These are phyloP conservation scores for Drosophila testacea DNA, from an alignment of 2,888 invertebrate species.

Conservation along the genomic window DNA sequence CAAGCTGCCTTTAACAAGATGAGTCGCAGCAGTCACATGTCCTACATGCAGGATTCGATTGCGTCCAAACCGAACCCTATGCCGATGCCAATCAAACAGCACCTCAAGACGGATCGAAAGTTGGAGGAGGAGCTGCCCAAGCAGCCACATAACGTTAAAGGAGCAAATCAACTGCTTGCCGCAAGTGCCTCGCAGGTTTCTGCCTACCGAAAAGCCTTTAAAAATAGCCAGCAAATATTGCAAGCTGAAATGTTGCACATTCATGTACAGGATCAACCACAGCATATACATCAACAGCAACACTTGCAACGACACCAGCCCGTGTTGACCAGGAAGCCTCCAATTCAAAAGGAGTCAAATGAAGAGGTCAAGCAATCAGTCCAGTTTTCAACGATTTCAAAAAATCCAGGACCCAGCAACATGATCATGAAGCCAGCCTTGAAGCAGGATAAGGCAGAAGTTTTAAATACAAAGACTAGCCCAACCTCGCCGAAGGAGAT, in stretches of 20 bases:
- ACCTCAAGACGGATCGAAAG: neutral
- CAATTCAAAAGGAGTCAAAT: neutral
- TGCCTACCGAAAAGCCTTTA: conserved; percentile 38
- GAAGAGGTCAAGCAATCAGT: neutral
- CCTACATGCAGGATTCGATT: neutral
- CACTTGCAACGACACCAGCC: neutral
- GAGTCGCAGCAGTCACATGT: conserved; percentile 31
- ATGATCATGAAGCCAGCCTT: neutral
- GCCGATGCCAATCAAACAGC: neutral
- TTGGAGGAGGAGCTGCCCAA: conserved; percentile 8
- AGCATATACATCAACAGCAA: neutral
- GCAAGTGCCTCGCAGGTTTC: conserved; percentile 49
- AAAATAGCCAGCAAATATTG: conserved; percentile 45
- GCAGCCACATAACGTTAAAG: conserved; percentile 17
- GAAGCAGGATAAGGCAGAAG: neutral
- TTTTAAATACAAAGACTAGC: neutral
- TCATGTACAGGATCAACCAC: conserved; percentile 20
- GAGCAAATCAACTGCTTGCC: conserved; percentile 37
- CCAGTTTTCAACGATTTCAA: neutral
- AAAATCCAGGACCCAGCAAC: neutral
- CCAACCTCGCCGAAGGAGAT: neutral
- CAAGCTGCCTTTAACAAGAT: conserved; percentile 3
- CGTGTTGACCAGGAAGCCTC: neutral
- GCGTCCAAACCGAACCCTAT: neutral
- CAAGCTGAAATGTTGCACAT: conserved; percentile 50